Evolutionary conservation across 2,113 vertebrate genomes (phyloP).

Genomic region (Dicrurus megarhynchus): DNA sequence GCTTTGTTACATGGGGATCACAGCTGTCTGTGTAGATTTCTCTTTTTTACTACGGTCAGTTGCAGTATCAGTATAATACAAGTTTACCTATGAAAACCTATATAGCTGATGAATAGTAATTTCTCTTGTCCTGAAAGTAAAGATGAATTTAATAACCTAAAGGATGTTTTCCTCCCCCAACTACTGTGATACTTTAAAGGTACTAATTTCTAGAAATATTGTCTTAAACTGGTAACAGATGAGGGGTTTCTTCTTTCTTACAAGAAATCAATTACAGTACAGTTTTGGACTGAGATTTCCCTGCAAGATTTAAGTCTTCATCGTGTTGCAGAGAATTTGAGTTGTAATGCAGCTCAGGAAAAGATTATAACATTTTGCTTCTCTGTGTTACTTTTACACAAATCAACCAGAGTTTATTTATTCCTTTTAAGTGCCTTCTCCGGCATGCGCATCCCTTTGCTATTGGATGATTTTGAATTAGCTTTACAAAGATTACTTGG

Average conservation of each 20-base stretch:
- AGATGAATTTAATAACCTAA: not conserved
- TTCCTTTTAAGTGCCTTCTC: constrained; percentile 37
- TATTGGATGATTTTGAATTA: constrained; percentile 42
- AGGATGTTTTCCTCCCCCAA: not conserved
- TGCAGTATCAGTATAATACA: not conserved
- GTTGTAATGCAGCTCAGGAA: not conserved
- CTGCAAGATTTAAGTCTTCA: not conserved
- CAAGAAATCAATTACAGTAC: not conserved
- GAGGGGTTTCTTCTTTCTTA: not conserved
- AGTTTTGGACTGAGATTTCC: not conserved
- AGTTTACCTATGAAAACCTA: not conserved
- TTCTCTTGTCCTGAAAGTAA: not conserved
- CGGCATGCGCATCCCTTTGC: not conserved
- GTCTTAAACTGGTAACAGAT: not conserved
- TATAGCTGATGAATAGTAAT: not conserved
- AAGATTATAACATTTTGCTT: not conserved
- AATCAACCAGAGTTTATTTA: constrained; percentile 27
- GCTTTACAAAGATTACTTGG: constrained; percentile 66
- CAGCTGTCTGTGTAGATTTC: not conserved
- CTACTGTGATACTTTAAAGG: not conserved
- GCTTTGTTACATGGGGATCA: not conserved
- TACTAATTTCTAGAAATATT: not conserved
- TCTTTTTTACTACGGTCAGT: not conserved
- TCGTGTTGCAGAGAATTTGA: not conserved
- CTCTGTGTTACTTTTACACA: not conserved